Percentiles rank a stretch among this genome's conserved stretches.
Evolutionary conservation across 2,797 vertebrate genomes (phyloP).

Genomic region (Nannoperca obscura): DNA sequence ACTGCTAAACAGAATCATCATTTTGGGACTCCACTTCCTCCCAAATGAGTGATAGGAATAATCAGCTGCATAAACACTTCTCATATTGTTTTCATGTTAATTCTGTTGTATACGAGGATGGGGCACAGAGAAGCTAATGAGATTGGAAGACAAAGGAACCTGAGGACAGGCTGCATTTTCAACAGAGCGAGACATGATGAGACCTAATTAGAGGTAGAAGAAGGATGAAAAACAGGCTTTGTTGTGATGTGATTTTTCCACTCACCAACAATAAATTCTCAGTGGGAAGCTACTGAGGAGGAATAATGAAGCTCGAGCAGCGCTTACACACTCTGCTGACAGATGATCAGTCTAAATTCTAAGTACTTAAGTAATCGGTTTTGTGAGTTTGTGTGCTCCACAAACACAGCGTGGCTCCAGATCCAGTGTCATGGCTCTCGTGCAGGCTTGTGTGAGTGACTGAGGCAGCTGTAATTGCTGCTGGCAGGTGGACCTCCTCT

Average conservation of each 20-base stretch:
- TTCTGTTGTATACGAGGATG: conserved; percentile 30
- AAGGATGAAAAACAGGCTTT: conserved; percentile 57
- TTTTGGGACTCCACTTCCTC: conserved; percentile 20
- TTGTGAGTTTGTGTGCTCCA: neutral
- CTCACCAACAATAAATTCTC: conserved; percentile 58
- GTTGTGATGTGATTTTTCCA: conserved; percentile 59
- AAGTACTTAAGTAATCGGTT: conserved; percentile 43
- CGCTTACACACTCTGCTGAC: conserved; percentile 19
- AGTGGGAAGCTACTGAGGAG: conserved; percentile 45
- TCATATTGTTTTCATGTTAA: conserved; percentile 53
- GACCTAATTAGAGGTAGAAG: conserved; percentile 69
- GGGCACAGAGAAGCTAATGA: conserved; percentile 57
- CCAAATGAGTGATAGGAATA: conserved; percentile 43
- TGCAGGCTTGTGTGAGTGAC: conserved; percentile 15
- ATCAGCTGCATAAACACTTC: conserved; percentile 59
- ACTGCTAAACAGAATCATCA: conserved; percentile 11
- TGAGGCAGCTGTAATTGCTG: conserved; percentile 25
- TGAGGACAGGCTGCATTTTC: conserved; percentile 56
- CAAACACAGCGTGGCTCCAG: neutral
- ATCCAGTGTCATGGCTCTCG: conserved; percentile 17
- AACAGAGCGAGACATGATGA: conserved; percentile 63
- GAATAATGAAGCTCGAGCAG: conserved; percentile 52
- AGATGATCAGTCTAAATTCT: conserved; percentile 42
- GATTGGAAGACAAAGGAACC: conserved; percentile 59
- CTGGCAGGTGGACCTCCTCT: conserved; percentile 41